phyloP scores from a whole-genome alignment of 2,888 invertebrate genomes.

The Drosophila limbata region DNA sequence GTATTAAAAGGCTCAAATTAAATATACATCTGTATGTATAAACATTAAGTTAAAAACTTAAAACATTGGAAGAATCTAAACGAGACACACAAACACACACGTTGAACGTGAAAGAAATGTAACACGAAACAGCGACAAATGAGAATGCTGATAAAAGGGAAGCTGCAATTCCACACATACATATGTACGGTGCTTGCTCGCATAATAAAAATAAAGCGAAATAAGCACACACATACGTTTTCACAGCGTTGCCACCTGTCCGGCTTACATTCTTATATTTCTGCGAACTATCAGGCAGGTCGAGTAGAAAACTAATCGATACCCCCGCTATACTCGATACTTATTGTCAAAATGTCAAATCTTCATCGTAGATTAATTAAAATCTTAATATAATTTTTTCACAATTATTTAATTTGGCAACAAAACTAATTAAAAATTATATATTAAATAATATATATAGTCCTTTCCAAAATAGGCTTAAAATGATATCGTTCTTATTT shows the following conservation, averaged over 20 bases:
- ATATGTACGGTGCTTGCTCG: background rate
- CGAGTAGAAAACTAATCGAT: background rate
- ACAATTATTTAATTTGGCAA: background rate
- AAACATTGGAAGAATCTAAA: slow-evolving; percentile 55
- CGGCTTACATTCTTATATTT: background rate
- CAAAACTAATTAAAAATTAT: background rate
- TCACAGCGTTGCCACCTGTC: slow-evolving; percentile 1
- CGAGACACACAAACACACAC: slow-evolving; percentile 34
- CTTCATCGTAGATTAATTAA: too few species aligned
- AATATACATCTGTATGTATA: background rate
- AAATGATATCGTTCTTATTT: background rate
- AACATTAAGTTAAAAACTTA: slow-evolving; percentile 44
- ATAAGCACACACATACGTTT: background rate
- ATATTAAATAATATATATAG: too few species aligned
- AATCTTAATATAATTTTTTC: background rate
- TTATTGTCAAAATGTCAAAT: too few species aligned
- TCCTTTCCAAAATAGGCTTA: too few species aligned
- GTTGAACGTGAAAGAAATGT: slow-evolving; percentile 10
- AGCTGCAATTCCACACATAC: slow-evolving; percentile 37
- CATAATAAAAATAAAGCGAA: background rate
- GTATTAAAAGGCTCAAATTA: slow-evolving; percentile 28
- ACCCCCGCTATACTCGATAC: background rate
- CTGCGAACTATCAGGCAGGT: background rate
- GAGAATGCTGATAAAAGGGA: slow-evolving; percentile 31
- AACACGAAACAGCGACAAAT: slow-evolving; percentile 37